Evolutionary conservation across 1,140 invertebrate species (phyloP), one percentile per base, ranked within the genome.

Genomic region (Pseudomyrmex gracilis): DNA sequence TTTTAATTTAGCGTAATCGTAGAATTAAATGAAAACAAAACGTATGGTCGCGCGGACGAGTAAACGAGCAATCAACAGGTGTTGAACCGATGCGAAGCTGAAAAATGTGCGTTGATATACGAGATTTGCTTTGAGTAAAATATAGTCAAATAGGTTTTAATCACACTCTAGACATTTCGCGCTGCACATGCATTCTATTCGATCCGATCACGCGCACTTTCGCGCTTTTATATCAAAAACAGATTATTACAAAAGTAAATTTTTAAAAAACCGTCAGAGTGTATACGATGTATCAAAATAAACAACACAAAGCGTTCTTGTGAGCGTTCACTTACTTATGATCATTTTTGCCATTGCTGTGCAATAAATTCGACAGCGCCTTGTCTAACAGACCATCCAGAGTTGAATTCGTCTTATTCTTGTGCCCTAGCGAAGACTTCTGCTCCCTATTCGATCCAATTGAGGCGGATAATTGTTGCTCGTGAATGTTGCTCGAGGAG

Each of bases 261-360:
- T 34, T 34, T 34, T 34, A 34, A 34, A 34, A 34, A 34, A 34
- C 34, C 7, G 5, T 34, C 8, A 43, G 15, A 17, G 13, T 45
- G 13, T 64, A 60, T 15, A 63, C 7, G 24, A 64, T 49, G 5
- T 7, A 13, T 24, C 45, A 47, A 2, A 47, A 61, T 1, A 22
- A 70, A 57, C 9, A 73, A 73, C 57, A 61, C n/a, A 43, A 43
- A 15, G 15, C 15, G 2, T 4, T 20, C 34, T 13, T 20, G 53
- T 68, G 47, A 22, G 57, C 57, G 1, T 24, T n/a, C 73, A 90
- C 92, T 89, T 66, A 94, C 94, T 93, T 94, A 55, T 94, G 93
- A 87, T 94, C 94, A 43, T 94, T 92, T 83, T 94, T 94, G 61
- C 90, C 90, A 45, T 94, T 94, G 67, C 77, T 92, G 51, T 94